A percentile compares a stretch with the other conserved stretches of the same genome.
phyloP scores from a whole-genome alignment of 2,113 vertebrate species.

The Chrysochloris asiatica region DNA sequence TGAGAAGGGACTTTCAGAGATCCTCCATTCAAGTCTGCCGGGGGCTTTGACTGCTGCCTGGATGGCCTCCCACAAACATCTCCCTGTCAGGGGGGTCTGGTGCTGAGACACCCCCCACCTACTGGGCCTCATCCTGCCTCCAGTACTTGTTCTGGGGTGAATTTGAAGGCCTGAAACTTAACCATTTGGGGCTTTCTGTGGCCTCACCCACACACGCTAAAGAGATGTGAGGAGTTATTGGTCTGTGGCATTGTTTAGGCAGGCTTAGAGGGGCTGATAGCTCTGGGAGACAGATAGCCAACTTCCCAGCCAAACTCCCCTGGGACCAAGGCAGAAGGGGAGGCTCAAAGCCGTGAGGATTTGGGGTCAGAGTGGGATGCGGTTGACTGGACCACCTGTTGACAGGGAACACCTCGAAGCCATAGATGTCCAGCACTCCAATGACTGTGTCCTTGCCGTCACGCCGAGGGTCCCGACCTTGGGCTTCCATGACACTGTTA shows the following conservation, averaged over 20 bases:
- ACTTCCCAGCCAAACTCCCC: not conserved
- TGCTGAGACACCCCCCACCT: not conserved
- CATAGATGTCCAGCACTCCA: conserved; percentile 95
- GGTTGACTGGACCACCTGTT: conserved; percentile 88
- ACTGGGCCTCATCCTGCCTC: rapidly evolving
- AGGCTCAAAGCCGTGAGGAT: not conserved
- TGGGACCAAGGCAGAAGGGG: not conserved
- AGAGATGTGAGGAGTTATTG: not conserved
- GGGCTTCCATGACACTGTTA: conserved; percentile 90
- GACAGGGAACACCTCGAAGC: conserved; percentile 96
- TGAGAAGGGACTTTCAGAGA: rapidly evolving
- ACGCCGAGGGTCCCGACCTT: conserved; percentile 88
- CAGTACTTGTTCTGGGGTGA: rapidly evolving
- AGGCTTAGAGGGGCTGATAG: too few relatives aligned
- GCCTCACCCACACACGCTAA: not conserved
- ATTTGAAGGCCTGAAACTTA: not conserved
- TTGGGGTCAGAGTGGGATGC: not conserved
- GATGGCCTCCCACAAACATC: too few relatives aligned
- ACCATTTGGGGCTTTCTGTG: not conserved
- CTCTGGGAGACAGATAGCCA: not conserved
- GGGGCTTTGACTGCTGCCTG: rapidly evolving
- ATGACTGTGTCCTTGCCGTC: conserved; percentile 97
- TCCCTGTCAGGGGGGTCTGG: rapidly evolving
- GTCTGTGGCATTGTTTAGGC: not conserved
- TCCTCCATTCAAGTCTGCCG: rapidly evolving